Base-by-base conservation (phyloP, 2,113 vertebrate species). In the Sprattus sprattus region DNA sequence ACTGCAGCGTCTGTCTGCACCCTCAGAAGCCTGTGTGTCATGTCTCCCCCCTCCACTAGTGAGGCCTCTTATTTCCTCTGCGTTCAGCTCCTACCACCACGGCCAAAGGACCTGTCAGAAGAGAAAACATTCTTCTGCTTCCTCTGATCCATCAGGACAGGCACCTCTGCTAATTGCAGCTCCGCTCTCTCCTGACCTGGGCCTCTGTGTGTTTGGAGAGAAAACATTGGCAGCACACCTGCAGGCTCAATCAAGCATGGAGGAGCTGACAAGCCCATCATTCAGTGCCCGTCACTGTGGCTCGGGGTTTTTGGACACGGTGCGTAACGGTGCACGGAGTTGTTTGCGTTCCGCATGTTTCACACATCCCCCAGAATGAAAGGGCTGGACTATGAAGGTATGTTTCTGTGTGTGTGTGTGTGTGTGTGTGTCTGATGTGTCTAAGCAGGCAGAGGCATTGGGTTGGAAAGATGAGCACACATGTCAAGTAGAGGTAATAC, bases 331-430 rank as follows among this genome's bases (percentile, higher is more conserved):
- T 3, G 71, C 71, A 78, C 10, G 44, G 28, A 32, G 28, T 11
- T 78, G 71, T 39, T 78, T 78, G 71, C 16, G 71, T 78, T 78
- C 28, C 28, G 32, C 71, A 39, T 78, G 71, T 28, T 78, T 78
- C 71, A 78, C 71, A 32, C 64, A 78, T 32, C 71, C 28, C 3
- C 39, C 64, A 0, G 9, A 78, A 32, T 78, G 71, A 16, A 2
- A 32, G 2, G 71, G 28, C 28, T 32, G 11, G 15, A 78, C 71
- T 78, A 78, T 78, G 13, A 39, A 78, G 64, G 6, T 71, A 32
- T 71, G 10, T 60, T 0, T 75, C 45, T 52, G 18, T 86, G n/a
- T 28, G 0, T 25, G 28, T 28, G 25, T 71, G 7, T 71, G 64
- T 71, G 64, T 28, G 10, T 28, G n/a, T 71, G n/a, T 25, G n/a